Base-by-base conservation (phyloP, 2,888 invertebrate genomes). In the Acanthosepion pharaonis region DNA sequence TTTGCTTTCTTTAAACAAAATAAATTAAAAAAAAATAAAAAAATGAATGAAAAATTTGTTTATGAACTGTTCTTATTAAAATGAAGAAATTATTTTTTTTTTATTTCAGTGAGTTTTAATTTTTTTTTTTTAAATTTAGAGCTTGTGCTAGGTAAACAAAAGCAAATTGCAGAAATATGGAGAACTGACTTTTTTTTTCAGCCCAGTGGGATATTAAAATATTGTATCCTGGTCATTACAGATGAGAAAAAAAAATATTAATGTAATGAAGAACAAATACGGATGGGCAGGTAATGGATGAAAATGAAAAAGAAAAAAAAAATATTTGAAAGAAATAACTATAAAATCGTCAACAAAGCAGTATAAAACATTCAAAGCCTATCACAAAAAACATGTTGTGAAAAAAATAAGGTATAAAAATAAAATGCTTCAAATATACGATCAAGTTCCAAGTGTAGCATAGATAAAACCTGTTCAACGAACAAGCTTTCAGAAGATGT, bases 371-470 rank as follows among this genome's bases (percentile, higher is more conserved):
- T 78, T 33, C n/a, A 78, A 78, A 78, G 78, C 78, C 78, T 78
- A 78, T 78, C 78, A 78, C 78, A 78, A 78, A 78, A 78, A 78
- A 78, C n/a, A 78, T 78, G 78, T 78, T n/a, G 78, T 78, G 78
- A 78, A 78, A 78, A n/a, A n/a, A n/a, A 78, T 23, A 78, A 78
- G n/a, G 11, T 78, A 78, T 78, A 78, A 78, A 78, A 78, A 78
- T 78, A 78, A 78, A n/a, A 59, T 59, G 78, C 78, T n/a, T 78
- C 78, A 78, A 78, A 78, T 78, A n/a, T 59, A 51, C 51, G 51
- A 51, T 51, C 15, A 59, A 59, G 20, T 20, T 59, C 59, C n/a
- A 33, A 78, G n/a, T 78, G 78, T 78, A 78, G 78, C 78, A n/a
- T 78, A 78, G 15, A 78, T 78, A 78, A 9, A 11, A n/a, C 78